Conservation (phyloP, 2,888 invertebrate genomes). For the Cinara cedri region DNA sequence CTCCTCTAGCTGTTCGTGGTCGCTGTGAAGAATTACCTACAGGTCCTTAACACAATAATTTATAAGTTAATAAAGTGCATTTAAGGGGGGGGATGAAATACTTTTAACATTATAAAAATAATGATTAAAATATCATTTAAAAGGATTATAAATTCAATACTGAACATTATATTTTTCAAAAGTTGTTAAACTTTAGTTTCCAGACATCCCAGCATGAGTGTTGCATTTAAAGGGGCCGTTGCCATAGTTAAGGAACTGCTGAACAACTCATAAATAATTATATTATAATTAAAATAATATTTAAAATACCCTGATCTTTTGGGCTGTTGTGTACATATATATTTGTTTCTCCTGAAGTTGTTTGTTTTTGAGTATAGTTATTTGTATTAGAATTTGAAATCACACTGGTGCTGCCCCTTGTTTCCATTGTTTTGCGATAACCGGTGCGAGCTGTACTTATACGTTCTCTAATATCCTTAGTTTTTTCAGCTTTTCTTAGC, state of each 20-base stretch:
- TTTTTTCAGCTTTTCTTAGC: constrained; percentile 75
- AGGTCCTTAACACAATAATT: neutral
- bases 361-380: constrained; percentile 29
- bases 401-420: constrained; percentile 35
- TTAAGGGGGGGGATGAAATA: too few species aligned
- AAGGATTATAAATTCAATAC: too few species aligned
- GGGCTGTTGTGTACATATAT: constrained; percentile 34
- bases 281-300: neutral
- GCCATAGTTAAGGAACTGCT: too few species aligned
- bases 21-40: constrained; percentile 41
- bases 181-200: too few species aligned
- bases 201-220: too few species aligned
- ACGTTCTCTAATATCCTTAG: constrained; percentile 68
- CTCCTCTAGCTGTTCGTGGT: constrained; percentile 45
- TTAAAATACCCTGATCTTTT: constrained; percentile 17
- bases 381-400: constrained; percentile 22
- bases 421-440: constrained; percentile 51
- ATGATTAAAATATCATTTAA: too few species aligned
- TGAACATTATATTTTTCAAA: too few species aligned
- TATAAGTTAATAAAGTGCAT: neutral
- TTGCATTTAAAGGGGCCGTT: too few species aligned
- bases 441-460: constrained; percentile 66
- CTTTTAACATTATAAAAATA: too few species aligned
- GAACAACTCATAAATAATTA: too few species aligned
- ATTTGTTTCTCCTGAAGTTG: constrained; percentile 39